Evolutionary conservation across 2,888 invertebrate genomes (phyloP), one percentile per base, ranked within the genome.

Genomic region (Oegoconia quadripuncta): DNA sequence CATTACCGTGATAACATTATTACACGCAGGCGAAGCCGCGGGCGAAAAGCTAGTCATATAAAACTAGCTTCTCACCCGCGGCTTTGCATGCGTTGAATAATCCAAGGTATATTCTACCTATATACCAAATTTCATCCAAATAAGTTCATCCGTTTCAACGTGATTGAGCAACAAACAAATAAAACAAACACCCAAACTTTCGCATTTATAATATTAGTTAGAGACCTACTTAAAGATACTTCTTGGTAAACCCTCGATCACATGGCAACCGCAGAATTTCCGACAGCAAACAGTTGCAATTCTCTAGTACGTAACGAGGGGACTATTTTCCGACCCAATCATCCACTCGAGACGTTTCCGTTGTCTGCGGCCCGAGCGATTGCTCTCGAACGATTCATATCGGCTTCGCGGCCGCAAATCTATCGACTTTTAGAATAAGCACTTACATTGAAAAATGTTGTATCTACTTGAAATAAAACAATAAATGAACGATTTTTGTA

Each of bases 321-420:
- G 62, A 73, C 74, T 67, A 77, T 77, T 79, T 75, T 72, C 76
- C 65, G 64, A 62, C 60, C 68, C 84, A 81, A 84, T 87, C 84
- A 81, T 77, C 76, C 82, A 81, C 86, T 87, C 59, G 86, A 87
- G 86, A 84, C 86, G 59, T 62, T 65, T 64, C 74, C 72, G 73
- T 69, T 78, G 77, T 79, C 77, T 74, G 67, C 59, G 59, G 55
- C 26, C 12, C 27, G 18, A 12, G 2, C 40, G 40, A 25, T 17
- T 18, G 36, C 29, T 23, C 20, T 20, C 26, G 15, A 12, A 4
- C 13, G 18, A 17, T 35, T 44, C 41, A 41, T 36, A 41, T 28
- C 40, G 44, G 39, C 22, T 36, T 28, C 40, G 31, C 20, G 34
- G n/a, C n/a, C 16, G 27, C 27, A 27, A 27, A 27, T 13, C 8